Evolutionary conservation across 37 sponge, comb jelly and placozoan species (phyloP), one percentile per base, ranked within the genome.

Genomic region (Axinella damicornis): DNA sequence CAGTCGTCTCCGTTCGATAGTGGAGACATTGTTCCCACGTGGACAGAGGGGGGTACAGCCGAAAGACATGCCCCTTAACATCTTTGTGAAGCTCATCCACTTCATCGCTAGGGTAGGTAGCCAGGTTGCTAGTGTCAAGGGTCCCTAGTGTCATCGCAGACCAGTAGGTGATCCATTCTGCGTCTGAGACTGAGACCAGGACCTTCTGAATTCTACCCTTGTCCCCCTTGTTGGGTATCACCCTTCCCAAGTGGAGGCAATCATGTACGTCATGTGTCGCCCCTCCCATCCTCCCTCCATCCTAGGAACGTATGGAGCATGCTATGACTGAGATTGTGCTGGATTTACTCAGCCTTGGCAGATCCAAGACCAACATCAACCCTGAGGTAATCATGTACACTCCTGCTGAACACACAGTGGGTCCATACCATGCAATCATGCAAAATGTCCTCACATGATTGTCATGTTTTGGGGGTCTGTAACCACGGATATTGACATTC

Each of bases 21-120:
- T 93, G 32, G 98, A 97, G 57, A 64, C 76, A 5, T 79, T 97
- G 74, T 95, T 97, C 46, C 98, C 98, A 16, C 66, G 73, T 33
- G 94, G 96, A 12, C 84, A 91, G 56, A 81, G 94, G 30, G 88
- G 92, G 46, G 81, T 96, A 18, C 74, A 93, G 27, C 97, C 96
- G 31, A 93, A 95, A 69, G 95, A 99, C 57, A 87, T 86, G 69
- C 95, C 98, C 0, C 76, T 90, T 41, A 91, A 88, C 76, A 89
- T 87, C 2, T 97, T 92, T 82, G 98, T 97, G 41, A 89, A 92
- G 55, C 90, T 97, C 52, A 92, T 97, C 14, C 95, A 97, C 60
- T 95, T 92, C 74, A 92, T 97, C 34, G 92, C 98, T 16, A 83
- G 69, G 71, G 96, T 96, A 75, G 21, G 85, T 69, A 27, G 52